Evolutionary conservation across 2,113 vertebrate species (phyloP).

Genomic region (Morone chrysops): DNA sequence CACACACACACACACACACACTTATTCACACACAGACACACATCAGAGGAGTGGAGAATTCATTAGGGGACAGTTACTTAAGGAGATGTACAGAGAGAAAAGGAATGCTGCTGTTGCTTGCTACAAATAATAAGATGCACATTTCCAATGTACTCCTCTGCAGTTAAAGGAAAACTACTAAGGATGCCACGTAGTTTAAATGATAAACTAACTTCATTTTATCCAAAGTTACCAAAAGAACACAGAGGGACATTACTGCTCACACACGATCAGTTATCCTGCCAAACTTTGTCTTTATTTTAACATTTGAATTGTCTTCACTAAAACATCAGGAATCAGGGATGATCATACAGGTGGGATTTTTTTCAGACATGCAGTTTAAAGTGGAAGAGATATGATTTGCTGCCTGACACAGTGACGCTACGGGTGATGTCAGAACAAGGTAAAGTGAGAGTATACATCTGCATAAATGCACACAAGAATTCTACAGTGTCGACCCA

Average conservation of each 20-base stretch:
- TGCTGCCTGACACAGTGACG: background rate
- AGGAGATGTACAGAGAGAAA: constrained; percentile 24
- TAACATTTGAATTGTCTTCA: background rate
- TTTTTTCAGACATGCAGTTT: constrained; percentile 7
- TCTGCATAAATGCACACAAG: constrained; percentile 5
- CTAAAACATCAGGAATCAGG: background rate
- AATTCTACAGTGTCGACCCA: background rate
- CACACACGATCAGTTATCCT: background rate
- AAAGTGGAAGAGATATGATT: background rate
- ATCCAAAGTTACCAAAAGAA: background rate
- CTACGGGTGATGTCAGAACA: background rate
- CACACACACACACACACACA: constrained; percentile 18
- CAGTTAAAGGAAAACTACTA: background rate
- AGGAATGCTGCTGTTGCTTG: background rate
- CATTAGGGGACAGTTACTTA: constrained; percentile 49
- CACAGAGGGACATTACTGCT: background rate
- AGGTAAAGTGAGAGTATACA: background rate
- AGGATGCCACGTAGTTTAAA: background rate
- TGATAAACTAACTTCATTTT: background rate
- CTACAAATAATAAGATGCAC: constrained; percentile 22
- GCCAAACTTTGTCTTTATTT: background rate
- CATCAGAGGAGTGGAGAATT: constrained; percentile 47
- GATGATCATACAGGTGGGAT: background rate
- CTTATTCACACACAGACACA: background rate
- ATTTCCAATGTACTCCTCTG: background rate